Conservation (phyloP, 2,888 invertebrate genomes). For the Eulithis prunata region DNA sequence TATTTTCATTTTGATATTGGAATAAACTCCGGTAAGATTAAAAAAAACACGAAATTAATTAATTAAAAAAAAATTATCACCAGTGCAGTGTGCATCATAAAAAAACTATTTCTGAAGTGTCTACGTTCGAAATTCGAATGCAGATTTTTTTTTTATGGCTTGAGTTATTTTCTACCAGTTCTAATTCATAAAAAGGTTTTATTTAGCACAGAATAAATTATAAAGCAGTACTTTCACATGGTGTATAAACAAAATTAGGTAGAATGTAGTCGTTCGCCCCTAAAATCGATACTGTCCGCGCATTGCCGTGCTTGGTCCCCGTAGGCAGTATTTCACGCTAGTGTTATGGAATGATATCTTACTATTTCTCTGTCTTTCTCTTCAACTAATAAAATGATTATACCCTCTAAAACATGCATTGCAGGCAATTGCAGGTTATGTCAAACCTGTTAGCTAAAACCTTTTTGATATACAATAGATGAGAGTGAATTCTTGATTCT, state of each 20-base stretch:
- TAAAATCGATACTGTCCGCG: conserved; percentile 79
- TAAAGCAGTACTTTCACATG: conserved; percentile 33
- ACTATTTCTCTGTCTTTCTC: conserved; percentile 2
- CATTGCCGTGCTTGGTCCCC: conserved; percentile 48
- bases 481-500: neutral
- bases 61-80: conserved; percentile 5
- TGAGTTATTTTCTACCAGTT: conserved; percentile 29
- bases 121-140: conserved; percentile 29
- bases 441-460: neutral
- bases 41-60: conserved; percentile 20
- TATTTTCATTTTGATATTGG: conserved; percentile 28
- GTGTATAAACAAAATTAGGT: conserved; percentile 58
- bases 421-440: neutral
- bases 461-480: neutral
- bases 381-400: neutral
- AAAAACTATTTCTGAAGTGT: conserved; percentile 28
- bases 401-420: neutral
- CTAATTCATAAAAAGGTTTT: conserved; percentile 29
- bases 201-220: conserved; percentile 26
- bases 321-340: conserved; percentile 41
- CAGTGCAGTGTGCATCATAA: conserved; percentile 30
- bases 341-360: conserved; percentile 32
- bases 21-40: conserved; percentile 41
- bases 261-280: conserved; percentile 56
- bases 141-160: conserved; percentile 32